Evolutionary conservation across 2,888 invertebrate species (phyloP), one percentile per base, ranked within the genome.

Genomic region (Macropis europaea): DNA sequence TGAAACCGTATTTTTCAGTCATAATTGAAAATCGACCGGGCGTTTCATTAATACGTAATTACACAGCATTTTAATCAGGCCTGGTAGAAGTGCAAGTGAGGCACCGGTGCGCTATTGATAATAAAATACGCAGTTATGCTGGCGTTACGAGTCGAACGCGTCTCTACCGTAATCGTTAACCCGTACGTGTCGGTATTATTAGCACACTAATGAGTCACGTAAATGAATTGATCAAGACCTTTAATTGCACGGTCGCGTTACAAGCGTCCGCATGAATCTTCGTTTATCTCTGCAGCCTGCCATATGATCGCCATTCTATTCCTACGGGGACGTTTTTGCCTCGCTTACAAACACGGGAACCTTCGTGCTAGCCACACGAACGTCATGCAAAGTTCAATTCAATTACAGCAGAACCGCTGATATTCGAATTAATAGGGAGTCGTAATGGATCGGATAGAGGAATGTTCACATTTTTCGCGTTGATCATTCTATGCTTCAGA

Each of bases 131-230:
- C n/a, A n/a, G n/a, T 48, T 47, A 61, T 52, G 45, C 36, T 32
- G 30, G 17, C 53, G 32, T 52, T 22, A 26, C 26, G 17, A 57
- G 42, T 34, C 26, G 24, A 5, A 50, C 9, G 32, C 36, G 32
- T 28, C 26, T 43, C 26, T 43, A 36, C 32, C n/a, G 43, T 40
- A 38, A 73, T 59, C 36, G 52, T 57, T 71, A 68, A 2, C 42
- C 11, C 36, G 17, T 45, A 26, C 54, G 59, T 32, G 54, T 53
- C 53, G 63, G 62, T 45, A 69, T 56, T 63, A 73, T 59, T 73
- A 69, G 15, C 50, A 32, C 50, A 56, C 63, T 69, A 69, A 73
- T 69, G 69, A 60, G 53, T 28, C 6, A n/a, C 32, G 36, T 50
- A 59, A 68, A 53, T 59, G 30, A 57, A 59, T 56, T 62, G 30